These are phyloP conservation scores for Metaphire vulgaris DNA, from an alignment of 1,140 invertebrate genomes.

Conservation along the genomic window DNA sequence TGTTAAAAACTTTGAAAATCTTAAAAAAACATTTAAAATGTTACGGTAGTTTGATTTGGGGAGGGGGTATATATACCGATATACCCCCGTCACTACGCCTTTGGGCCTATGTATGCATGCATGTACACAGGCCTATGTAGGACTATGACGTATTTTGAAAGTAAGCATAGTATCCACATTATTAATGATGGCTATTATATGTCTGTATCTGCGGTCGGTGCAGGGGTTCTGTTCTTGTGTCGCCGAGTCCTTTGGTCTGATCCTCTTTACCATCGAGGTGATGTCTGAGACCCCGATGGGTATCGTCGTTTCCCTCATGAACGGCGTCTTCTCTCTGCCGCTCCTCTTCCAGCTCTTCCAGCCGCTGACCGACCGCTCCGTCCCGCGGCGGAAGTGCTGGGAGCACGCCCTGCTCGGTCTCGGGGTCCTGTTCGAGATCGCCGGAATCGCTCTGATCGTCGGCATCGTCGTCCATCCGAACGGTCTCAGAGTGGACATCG, in stretches of 20 bases:
- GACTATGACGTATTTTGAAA: too few relatives aligned
- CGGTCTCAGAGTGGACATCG: not conserved
- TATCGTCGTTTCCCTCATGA: constrained; percentile 4
- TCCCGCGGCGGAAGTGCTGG: not conserved
- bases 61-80: too few relatives aligned
- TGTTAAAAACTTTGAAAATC: too few relatives aligned
- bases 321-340: constrained; percentile 13
- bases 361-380: not conserved
- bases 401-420: not conserved
- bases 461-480: not conserved
- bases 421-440: not conserved
- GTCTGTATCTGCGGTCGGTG: too few relatives aligned
- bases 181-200: too few relatives aligned
- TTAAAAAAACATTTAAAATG: too few relatives aligned
- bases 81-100: too few relatives aligned
- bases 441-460: not conserved
- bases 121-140: too few relatives aligned
- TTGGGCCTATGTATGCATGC: too few relatives aligned
- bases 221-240: not conserved
- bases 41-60: too few relatives aligned
- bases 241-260: not conserved
- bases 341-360: not conserved
- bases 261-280: constrained; percentile 7
- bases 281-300: not conserved
- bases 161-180: too few relatives aligned